Base-by-base conservation (phyloP, 2,888 invertebrate genomes). In the Podotricha telesiphe region DNA sequence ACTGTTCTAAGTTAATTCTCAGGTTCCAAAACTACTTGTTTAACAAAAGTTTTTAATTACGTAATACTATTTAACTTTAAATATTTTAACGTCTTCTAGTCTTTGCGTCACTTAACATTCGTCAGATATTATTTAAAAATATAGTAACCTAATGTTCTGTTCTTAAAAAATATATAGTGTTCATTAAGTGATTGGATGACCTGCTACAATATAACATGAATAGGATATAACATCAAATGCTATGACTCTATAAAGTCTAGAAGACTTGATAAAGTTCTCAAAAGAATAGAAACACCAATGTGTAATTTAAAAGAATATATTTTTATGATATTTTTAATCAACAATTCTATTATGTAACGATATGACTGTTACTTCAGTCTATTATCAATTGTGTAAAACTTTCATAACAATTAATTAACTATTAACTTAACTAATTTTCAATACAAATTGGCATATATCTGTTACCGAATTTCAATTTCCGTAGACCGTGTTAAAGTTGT, bases 21-120 rank as follows among this genome's bases (percentile, higher is more conserved):
- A 20, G n/a, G n/a, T 59, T 22, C 42, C n/a, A 8, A 59, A 42
- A 40, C 22, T 42, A 59, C 22, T 59, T 59, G 58, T n/a, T 42
- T 42, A 20, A 20, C 5, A 22, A 42, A 59, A 59, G 22, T 42
- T 59, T 8, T 22, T 42, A 42, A 58, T 59, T 42, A 22, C 10
- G 5, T 59, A 42, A 42, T 22, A 42, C 13, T 15, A n/a, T n/a
- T 42, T 0, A 22, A 42, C 42, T 20, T 20, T 15, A 20, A 42
- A 58, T 4, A 34, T 53, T 34, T 53, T 34, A 28, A n/a, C n/a
- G 10, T 53, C 5, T 45, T 28, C 42, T 40, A 40, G 8, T 22
- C 6, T 37, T 37, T 37, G 28, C 5, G 8, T 37, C 8, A 28
- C 10, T 37, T 37, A 1, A 37, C 1, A 37, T 8, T 28, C 37